Evolutionary conservation across 2,113 vertebrate species (phyloP).

Genomic region (Casuarius casuarius): DNA sequence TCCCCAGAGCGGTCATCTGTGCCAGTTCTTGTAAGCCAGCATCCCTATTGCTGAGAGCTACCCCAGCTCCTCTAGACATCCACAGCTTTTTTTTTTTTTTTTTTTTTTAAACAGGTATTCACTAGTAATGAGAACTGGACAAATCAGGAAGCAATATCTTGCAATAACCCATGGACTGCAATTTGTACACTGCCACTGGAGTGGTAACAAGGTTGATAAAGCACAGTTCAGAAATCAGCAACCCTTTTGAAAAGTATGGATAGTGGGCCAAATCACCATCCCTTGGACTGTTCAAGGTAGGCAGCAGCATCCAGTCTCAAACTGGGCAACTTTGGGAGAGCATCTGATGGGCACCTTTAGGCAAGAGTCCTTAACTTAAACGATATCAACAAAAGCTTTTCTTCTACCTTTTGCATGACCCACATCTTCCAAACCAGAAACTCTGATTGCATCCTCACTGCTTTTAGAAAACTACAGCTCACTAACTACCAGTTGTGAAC

Average conservation of each 20-base stretch:
- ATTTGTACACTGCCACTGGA: neutral
- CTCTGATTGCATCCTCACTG: neutral
- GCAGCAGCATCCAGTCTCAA: neutral
- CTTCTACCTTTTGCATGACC: neutral
- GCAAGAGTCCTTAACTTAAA: neutral
- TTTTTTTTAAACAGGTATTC: neutral
- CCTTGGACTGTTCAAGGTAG: neutral
- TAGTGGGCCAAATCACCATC: neutral
- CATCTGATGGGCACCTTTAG: neutral
- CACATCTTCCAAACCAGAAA: neutral
- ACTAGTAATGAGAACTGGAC: neutral
- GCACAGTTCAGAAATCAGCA: neutral
- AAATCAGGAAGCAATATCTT: neutral
- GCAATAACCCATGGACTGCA: neutral
- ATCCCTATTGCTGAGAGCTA: fast-evolving
- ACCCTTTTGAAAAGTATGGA: neutral
- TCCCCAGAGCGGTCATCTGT: neutral
- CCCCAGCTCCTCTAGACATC: neutral
- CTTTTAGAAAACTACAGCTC: neutral
- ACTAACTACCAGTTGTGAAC: neutral
- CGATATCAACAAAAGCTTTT: neutral
- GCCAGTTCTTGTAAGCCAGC: neutral
- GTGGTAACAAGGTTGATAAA: neutral
- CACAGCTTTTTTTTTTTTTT: neutral
- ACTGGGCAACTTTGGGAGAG: neutral